Conservation (phyloP, 2,888 invertebrate species). For the Dendrolimus pini region DNA sequence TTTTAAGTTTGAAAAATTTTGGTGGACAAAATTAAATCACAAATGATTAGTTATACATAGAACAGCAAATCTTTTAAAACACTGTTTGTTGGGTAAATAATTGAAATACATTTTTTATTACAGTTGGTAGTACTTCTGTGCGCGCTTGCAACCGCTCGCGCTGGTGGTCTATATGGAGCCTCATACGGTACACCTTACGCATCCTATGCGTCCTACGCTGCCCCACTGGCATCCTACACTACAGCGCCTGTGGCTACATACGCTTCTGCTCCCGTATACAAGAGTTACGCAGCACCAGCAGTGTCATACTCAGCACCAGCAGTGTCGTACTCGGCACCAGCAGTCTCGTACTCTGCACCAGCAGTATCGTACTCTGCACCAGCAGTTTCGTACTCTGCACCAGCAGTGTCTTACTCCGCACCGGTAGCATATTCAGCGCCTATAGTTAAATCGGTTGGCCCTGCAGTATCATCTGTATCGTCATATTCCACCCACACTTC, state of each 20-base stretch:
- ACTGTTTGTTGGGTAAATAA: too few species aligned
- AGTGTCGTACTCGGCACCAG: slow-evolving; percentile 15
- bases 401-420: slow-evolving; percentile 22
- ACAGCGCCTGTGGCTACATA: slow-evolving; percentile 68
- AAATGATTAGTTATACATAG: too few species aligned
- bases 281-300: slow-evolving; percentile 35
- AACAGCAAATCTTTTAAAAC: too few species aligned
- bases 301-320: slow-evolving; percentile 16
- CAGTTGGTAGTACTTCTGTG: slow-evolving; percentile 74
- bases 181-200: slow-evolving; percentile 30
- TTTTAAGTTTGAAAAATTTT: too few species aligned
- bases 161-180: slow-evolving; percentile 61
- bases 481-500: slow-evolving; percentile 26
- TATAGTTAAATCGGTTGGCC: slow-evolving; percentile 22
- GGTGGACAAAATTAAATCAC: too few species aligned
- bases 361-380: slow-evolving; percentile 24
- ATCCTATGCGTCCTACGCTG: slow-evolving; percentile 26
- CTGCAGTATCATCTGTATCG: slow-evolving; percentile 21
- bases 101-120: slow-evolving; percentile 18
- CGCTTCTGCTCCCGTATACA: slow-evolving; percentile 36
- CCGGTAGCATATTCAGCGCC: slow-evolving; percentile 29
- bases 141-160: slow-evolving; percentile 73
- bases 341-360: slow-evolving; percentile 23
- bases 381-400: slow-evolving; percentile 24
- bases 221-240: slow-evolving; percentile 46